phyloP scores from a whole-genome alignment of 1,140 invertebrate genomes.

The Euura saliciscinereae region DNA sequence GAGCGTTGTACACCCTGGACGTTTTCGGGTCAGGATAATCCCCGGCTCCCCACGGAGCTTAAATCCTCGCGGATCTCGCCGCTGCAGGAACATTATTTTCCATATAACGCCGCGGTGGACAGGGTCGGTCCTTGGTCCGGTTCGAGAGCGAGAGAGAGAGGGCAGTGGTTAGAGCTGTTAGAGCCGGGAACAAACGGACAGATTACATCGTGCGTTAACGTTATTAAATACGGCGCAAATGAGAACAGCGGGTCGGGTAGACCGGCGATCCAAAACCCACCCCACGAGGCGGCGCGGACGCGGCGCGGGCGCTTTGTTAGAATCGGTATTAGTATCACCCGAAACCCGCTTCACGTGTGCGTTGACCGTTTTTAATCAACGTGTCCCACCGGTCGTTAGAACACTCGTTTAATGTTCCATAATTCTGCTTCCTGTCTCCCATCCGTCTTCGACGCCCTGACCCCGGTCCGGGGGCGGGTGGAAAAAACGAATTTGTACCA shows the following conservation, averaged over 20 bases:
- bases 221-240: too few species aligned
- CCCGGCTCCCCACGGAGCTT: conserved; percentile 24
- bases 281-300: not conserved
- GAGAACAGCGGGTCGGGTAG: too few species aligned
- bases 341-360: not conserved
- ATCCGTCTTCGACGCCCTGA: conserved; percentile 8
- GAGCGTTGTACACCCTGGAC: conserved; percentile 34
- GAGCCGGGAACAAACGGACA: too few species aligned
- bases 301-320: not conserved
- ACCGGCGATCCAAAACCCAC: too few species aligned
- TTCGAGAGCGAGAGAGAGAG: too few species aligned
- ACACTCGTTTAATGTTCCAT: conserved; percentile 49
- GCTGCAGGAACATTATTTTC: not conserved
- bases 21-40: conserved; percentile 44
- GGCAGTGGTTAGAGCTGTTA: too few species aligned
- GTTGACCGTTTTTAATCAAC: conserved; percentile 48
- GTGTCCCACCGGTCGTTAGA: conserved; percentile 43
- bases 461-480: conserved; percentile 16
- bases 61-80: conserved; percentile 20
- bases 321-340: not conserved
- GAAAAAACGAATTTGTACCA: conserved; percentile 14
- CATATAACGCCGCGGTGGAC: not conserved
- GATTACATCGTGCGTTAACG: too few species aligned
- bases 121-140: not conserved
- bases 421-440: conserved; percentile 29